Base-by-base conservation (phyloP, 1,140 invertebrate genomes). In the Scaptomyza graminum region DNA sequence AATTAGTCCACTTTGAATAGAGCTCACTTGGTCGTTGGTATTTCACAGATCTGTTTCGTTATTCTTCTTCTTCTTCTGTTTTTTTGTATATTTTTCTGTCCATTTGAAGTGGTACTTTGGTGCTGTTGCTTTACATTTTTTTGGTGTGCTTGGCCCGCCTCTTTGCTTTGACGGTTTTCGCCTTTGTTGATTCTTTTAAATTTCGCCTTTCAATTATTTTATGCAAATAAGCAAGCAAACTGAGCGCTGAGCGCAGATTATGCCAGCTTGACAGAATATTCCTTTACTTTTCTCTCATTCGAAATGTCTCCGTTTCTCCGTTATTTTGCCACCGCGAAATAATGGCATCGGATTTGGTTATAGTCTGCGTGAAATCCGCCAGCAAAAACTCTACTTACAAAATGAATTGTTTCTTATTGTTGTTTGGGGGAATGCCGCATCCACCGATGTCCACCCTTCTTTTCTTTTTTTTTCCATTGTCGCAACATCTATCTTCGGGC, bases 141-240 rank as follows among this genome's bases (percentile, higher is more conserved):
- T 66, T 62, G 43, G 46, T 16, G 12, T 6, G 54, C 39, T 67
- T 60, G 31, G 31, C 0, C 43, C 37, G 51, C 46, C 65, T 61
- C 41, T 31, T 52, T 44, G 51, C 60, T 62, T 79, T 62, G 66
- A 12, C 12, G 37, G 12, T 12, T 0, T 5, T 3, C 71, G 79
- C 69, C 73, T 87, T 87, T 87, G 82, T 87, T 87, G 82, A 88
- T 87, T 87, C 79, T 87, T 85, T 85, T 78, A 87, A 85, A 85
- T 87, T 88, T 87, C 83, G 84, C 79, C 83, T 88, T 88, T 88
- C 83, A 88, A 88, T 88, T 88, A 88, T 88, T 88, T 88, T 88
- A 88, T 88, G 83, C 83, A 88, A 88, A 88, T 88, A 88, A 89
- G 84, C 84, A 34, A 34, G 28, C 28, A 28, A 82, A 85, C 61